Evolutionary conservation across 1,140 invertebrate genomes (phyloP), one percentile per base, ranked within the genome.

Genomic region (Leptopilina clavipes): DNA sequence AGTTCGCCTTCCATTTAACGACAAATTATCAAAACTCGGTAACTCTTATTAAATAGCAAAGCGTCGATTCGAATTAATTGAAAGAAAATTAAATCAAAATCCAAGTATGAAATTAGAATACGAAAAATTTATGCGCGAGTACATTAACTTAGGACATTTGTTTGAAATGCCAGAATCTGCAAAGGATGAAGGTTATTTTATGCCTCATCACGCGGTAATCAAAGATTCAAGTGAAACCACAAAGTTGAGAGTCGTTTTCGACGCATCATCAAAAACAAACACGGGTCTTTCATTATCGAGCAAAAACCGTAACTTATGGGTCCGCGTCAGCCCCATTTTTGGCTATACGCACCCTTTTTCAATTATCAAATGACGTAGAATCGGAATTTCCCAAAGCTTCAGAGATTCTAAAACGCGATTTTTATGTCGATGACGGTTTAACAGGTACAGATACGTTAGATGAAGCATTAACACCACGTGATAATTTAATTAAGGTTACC

Each of bases 31-130:
- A 31, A 31, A 31, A 31, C n/a, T n/a, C n/a, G 75, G 75, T 19
- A 14, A 76, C 1, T 76, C 40, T 1, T 65, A 37, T 31, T 19
- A 76, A 59, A n/a, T 65, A 8, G 75, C 71, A 65, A 14, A 54
- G 10, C 40, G 54, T 43, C 70, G 76, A 43, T 18, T 77, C 7
- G 19, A 71, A 73, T 12, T 25, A 14, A 18, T 73, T 22, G 74
- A 78, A 52, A 18, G 56, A 11, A 25, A 73, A 12, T 71, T 78
- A 37, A 8, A 17, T 14, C 73, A 45, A 44, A 43, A 78, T 54
- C 56, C 74, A 17, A 31, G 75, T n/a, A 52, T 75, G 17, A 48
- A 75, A 54, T 1, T 25, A 22, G 70, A 44, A 22, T 76, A 76
- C 72, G n/a, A 40, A 3, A 14, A 76, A 1, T 76, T 76, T 43